phyloP scores from a whole-genome alignment of 2,113 vertebrate genomes.

The Mormoops blainvillei region DNA sequence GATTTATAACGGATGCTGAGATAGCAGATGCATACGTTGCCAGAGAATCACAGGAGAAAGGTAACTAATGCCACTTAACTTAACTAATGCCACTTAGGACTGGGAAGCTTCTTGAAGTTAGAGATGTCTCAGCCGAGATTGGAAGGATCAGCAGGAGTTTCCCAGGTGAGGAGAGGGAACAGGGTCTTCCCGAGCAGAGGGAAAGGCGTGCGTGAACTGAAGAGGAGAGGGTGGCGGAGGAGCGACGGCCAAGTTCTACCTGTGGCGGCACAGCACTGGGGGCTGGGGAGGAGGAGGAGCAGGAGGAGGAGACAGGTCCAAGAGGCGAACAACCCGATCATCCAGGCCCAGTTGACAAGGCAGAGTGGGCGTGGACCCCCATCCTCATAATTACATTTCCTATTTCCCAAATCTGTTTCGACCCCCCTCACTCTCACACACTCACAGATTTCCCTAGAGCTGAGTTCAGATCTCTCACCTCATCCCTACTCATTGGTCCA shows the following conservation, averaged over 20 bases:
- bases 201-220: background rate
- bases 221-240: background rate
- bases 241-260: background rate
- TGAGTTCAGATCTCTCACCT: background rate
- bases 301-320: background rate
- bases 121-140: background rate
- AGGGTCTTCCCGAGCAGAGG: background rate
- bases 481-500: background rate
- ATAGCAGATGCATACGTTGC: background rate
- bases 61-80: background rate
- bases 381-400: background rate
- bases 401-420: background rate
- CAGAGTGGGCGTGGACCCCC: background rate
- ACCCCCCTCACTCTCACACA: background rate
- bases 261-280: background rate
- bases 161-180: background rate
- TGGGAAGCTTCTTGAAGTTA: background rate
- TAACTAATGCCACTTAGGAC: no score
- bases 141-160: background rate
- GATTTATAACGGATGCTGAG: background rate
- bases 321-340: background rate
- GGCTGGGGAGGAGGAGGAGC: background rate
- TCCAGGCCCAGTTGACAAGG: background rate
- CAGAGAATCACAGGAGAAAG: background rate
- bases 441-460: background rate